Percentiles rank a stretch among this genome's conserved stretches.
phyloP scores from a whole-genome alignment of 2,113 vertebrate genomes.

The Mirza zaza region DNA sequence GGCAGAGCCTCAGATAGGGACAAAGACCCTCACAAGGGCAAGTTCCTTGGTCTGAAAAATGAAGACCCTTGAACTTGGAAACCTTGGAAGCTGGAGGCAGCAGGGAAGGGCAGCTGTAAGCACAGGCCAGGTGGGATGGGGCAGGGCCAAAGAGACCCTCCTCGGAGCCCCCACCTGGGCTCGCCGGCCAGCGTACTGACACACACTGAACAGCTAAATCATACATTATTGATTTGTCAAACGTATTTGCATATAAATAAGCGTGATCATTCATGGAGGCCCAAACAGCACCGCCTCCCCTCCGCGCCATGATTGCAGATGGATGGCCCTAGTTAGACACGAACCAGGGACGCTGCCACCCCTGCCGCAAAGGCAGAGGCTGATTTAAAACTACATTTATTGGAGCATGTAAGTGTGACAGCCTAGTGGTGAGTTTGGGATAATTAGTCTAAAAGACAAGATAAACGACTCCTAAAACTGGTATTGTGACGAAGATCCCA shows the following conservation, averaged over 20 bases:
- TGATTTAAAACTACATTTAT: constrained; percentile 92
- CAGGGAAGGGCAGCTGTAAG: neutral
- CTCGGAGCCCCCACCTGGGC: constrained; percentile 74
- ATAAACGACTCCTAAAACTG: constrained; percentile 97
- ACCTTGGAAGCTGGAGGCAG: neutral
- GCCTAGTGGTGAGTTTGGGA: constrained; percentile 89
- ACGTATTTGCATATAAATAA: constrained; percentile 91
- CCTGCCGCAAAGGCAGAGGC: constrained; percentile 83
- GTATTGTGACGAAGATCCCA: constrained; percentile 91
- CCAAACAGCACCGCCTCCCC: constrained; percentile 84
- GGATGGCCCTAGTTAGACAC: constrained; percentile 89
- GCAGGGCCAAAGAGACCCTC: neutral
- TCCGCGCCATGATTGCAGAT: constrained; percentile 88
- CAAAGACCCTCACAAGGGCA: neutral
- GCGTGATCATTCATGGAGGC: constrained; percentile 88
- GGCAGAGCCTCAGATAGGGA: neutral
- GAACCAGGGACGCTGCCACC: constrained; percentile 84
- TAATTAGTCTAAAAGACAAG: constrained; percentile 96
- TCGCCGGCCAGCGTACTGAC: constrained; percentile 75
- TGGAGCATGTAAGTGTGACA: constrained; percentile 93
- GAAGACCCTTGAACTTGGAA: constrained; percentile 52
- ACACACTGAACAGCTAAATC: constrained; percentile 85
- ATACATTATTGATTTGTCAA: constrained; percentile 92
- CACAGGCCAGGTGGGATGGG: neutral
- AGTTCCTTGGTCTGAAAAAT: neutral